Evolutionary conservation across 1,140 invertebrate genomes (phyloP).

Genomic region (Dendrolimus punctatus): DNA sequence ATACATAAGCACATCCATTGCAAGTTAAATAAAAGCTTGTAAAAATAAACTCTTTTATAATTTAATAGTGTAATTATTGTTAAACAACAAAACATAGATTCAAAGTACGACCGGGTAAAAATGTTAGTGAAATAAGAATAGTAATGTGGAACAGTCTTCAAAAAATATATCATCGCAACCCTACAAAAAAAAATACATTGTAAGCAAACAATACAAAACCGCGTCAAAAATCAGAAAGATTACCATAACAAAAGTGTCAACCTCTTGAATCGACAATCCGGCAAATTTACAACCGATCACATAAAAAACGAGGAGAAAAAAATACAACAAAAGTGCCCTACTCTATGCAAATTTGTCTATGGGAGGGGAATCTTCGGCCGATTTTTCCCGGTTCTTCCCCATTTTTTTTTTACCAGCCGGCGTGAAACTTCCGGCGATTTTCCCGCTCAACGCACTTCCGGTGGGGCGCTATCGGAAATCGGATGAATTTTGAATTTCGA

Average conservation of each 20-base stretch:
- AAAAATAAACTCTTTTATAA: no score
- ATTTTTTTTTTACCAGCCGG: constrained; percentile 42
- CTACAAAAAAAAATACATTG: no score
- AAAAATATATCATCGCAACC: no score
- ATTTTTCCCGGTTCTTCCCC: constrained; percentile 7
- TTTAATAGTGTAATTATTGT: no score
- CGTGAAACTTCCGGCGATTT: constrained; percentile 61
- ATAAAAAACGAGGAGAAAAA: constrained; percentile 20
- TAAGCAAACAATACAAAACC: constrained; percentile 2
- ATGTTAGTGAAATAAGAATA: no score
- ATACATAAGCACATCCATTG: no score
- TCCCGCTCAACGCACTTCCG: constrained; percentile 60
- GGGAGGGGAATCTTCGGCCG: constrained; percentile 35
- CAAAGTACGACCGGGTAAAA: no score
- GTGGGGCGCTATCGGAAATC: constrained; percentile 51
- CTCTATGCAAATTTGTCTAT: constrained; percentile 59
- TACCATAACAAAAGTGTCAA: constrained; percentile 61
- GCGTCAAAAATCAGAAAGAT: constrained; percentile 21
- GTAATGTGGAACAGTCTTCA: no score
- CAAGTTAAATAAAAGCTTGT: no score
- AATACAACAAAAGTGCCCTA: constrained; percentile 42
- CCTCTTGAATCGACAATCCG: constrained; percentile 51
- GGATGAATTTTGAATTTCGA: constrained; percentile 23
- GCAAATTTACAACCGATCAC: constrained; percentile 61
- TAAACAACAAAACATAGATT: no score